Evolutionary conservation across 2,888 invertebrate genomes (phyloP), one percentile per base, ranked within the genome.

Genomic region (Dynastes hyllus): DNA sequence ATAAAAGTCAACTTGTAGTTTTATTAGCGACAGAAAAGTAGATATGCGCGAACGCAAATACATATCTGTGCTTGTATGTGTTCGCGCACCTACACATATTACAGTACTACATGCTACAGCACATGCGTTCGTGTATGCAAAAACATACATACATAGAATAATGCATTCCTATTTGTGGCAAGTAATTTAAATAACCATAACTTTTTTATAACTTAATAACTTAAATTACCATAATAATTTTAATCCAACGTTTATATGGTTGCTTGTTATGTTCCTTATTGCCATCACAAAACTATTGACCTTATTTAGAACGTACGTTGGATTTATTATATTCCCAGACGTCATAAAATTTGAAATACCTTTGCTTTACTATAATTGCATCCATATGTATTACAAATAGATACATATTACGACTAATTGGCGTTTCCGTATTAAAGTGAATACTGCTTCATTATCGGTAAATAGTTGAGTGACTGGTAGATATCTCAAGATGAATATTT

Each of bases 171-270:
- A 71, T 37, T 71, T 58, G 22, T 71, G 53, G 55, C n/a, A 32
- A 37, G 40, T 71, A 58, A 58, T 71, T 71, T 58, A 55, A 71
- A 58, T 58, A 71, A 37, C 40, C 71, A 58, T 58, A 16, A 58
- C 55, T 71, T 71, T 37, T 71, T 71, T 71, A 71, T 71, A 71
- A 71, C 58, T 58, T 71, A 71, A 71, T 71, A 71, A 55, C 71
- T 13, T 22, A 40, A 11, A 71, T 71, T 71, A 16, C n/a, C 58
- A 71, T 71, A 71, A 53, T 55, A 53, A 71, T 37, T 58, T 71
- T 55, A 71, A 58, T 71, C 58, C 37, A 32, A 16, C 58, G 37
- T 71, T 16, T 32, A 58, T 37, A 71, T 70, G 53, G 0, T 55
- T 16, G 55, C 58, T 71, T 58, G 29, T 58, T 40, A 40, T 22